A percentile compares a stretch with the other conserved stretches of the same genome.
These are phyloP conservation scores for Lateolabrax maculatus DNA, from an alignment of 2,797 vertebrate species.

Conservation along the genomic window DNA sequence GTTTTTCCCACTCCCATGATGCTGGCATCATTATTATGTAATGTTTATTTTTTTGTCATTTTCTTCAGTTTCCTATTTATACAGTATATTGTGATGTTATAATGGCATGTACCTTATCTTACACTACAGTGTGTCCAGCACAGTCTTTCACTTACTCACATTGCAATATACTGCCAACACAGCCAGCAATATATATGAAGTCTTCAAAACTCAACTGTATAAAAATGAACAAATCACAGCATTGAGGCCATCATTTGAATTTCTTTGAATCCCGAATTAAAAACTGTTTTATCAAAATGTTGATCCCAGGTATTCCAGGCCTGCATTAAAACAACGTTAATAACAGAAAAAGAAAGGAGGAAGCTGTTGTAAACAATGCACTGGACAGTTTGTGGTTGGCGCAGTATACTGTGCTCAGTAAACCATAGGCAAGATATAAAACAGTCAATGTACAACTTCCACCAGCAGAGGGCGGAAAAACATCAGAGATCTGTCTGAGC, in stretches of 20 bases:
- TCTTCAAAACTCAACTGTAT: not conserved
- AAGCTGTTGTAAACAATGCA: not conserved
- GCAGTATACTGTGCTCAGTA: not conserved
- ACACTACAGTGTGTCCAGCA: not conserved
- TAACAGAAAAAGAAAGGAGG: not conserved
- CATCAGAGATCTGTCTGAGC: slow-evolving; percentile 41
- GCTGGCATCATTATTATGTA: not conserved
- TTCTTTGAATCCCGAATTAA: not conserved
- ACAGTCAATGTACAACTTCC: not conserved
- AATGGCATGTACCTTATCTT: not conserved
- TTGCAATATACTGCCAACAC: too few relatives aligned
- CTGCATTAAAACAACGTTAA: not conserved
- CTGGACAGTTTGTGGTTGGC: too few relatives aligned
- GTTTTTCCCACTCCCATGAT: not conserved
- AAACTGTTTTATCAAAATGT: not conserved
- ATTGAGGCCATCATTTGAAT: too few relatives aligned
- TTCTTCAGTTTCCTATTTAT: not conserved
- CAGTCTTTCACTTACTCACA: too few relatives aligned
- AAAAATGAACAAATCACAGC: not conserved
- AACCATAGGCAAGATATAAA: not conserved
- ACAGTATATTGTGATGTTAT: too few relatives aligned
- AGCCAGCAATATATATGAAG: too few relatives aligned
- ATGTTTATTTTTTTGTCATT: not conserved
- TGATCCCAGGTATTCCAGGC: not conserved
- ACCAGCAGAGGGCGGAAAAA: slow-evolving; percentile 69